These are phyloP conservation scores for Tridacna crocea DNA, from an alignment of 2,888 invertebrate genomes.

Conservation along the genomic window DNA sequence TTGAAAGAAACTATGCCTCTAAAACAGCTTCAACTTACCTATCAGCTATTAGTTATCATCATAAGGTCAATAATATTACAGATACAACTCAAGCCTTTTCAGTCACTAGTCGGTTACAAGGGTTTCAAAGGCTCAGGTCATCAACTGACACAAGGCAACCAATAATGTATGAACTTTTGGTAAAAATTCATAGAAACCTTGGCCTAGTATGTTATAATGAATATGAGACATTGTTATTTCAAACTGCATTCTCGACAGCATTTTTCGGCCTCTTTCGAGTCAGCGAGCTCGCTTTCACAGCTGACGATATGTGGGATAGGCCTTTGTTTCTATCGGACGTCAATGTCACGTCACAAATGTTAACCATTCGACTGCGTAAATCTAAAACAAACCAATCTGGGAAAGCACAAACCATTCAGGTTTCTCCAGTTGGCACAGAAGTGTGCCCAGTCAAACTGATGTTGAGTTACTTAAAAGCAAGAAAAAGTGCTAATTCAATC, in stretches of 20 bases:
- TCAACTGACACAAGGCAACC: conserved; percentile 21
- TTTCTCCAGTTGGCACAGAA: conserved; percentile 7
- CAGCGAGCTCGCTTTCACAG: conserved; percentile 36
- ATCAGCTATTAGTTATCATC: conserved; percentile 41
- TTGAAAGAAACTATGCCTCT: conserved; percentile 37
- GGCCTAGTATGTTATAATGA: conserved; percentile 22
- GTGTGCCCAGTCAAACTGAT: too few relatives aligned
- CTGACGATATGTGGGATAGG: not conserved
- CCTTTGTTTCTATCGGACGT: conserved; percentile 20
- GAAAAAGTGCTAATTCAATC: too few relatives aligned
- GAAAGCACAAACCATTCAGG: too few relatives aligned
- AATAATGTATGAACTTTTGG: conserved; percentile 9
- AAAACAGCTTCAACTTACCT: conserved; percentile 32
- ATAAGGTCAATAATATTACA: conserved; percentile 25
- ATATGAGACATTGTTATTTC: conserved; percentile 36
- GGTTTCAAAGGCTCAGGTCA: conserved; percentile 26
- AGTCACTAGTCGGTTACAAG: conserved; percentile 34
- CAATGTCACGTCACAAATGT: not conserved
- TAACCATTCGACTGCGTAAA: conserved; percentile 13
- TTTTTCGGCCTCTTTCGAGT: conserved; percentile 48
- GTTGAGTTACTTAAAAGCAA: too few relatives aligned
- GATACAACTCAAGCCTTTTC: conserved; percentile 31
- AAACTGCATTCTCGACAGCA: conserved; percentile 30
- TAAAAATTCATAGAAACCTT: not conserved
- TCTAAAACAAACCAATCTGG: conserved; percentile 39